phyloP scores from a whole-genome alignment of 2,888 invertebrate species.

The Spicauda simplicius region DNA sequence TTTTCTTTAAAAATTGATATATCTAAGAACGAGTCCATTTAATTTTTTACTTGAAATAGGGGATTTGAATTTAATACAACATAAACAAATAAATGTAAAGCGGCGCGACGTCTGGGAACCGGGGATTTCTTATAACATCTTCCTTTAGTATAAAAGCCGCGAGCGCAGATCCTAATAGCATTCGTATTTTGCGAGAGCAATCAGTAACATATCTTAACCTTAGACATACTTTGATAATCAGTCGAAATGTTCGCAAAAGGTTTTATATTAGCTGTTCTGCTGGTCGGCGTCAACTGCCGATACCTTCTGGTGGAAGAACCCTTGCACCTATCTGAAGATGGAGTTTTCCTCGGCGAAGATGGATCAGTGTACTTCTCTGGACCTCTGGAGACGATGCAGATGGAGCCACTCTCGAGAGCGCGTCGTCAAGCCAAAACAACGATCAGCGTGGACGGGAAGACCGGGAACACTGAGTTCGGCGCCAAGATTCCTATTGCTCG shows the following conservation, averaged over 20 bases:
- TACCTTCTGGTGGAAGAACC: constrained; percentile 30
- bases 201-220: not conserved
- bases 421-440: constrained; percentile 27
- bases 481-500: constrained; percentile 52
- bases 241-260: constrained; percentile 28
- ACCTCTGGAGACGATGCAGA: not conserved
- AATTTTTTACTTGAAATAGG: too few relatives aligned
- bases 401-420: constrained; percentile 10
- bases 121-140: constrained; percentile 5
- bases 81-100: too few relatives aligned
- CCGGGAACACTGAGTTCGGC: constrained; percentile 44
- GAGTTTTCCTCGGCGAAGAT: constrained; percentile 13
- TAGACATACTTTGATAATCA: not conserved
- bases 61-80: too few relatives aligned
- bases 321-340: constrained; percentile 3
- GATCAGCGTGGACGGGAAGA: constrained; percentile 38
- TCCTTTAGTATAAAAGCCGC: not conserved
- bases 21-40: too few relatives aligned
- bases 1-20: too few relatives aligned
- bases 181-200: constrained; percentile 1
- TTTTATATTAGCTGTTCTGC: constrained; percentile 25
- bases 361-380: not conserved
- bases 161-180: not conserved
- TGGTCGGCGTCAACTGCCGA: constrained; percentile 34
- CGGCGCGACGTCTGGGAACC: not conserved